Evolutionary conservation across 1,140 invertebrate species (phyloP).

Genomic region (Dryas iulia): DNA sequence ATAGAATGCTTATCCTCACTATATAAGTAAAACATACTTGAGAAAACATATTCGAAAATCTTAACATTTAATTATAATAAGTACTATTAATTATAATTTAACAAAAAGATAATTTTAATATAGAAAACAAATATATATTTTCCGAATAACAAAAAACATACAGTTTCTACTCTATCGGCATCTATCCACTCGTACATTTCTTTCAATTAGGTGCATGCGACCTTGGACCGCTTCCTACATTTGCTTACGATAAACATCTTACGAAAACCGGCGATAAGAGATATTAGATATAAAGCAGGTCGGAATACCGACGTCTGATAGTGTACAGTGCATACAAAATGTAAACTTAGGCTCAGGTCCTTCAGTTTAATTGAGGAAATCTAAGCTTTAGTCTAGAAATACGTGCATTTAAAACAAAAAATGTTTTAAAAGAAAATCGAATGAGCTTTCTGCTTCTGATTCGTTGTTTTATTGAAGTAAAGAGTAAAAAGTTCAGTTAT

Average conservation of each 20-base stretch:
- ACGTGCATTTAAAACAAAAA: not conserved
- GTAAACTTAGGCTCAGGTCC: not conserved
- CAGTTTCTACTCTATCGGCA: not conserved
- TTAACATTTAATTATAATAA: no score
- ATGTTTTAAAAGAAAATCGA: not conserved
- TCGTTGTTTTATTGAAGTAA: not conserved
- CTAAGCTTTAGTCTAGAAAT: not conserved
- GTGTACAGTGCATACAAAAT: conserved; percentile 6
- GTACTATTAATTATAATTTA: not conserved
- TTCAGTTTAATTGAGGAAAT: not conserved
- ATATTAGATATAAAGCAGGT: conserved; percentile 17
- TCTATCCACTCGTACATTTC: conserved; percentile 34
- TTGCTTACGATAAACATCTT: conserved; percentile 25
- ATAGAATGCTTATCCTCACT: no score
- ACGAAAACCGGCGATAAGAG: conserved; percentile 12
- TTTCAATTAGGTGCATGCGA: conserved; percentile 38
- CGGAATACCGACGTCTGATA: conserved; percentile 10
- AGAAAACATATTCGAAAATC: no score
- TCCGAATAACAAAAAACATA: not conserved
- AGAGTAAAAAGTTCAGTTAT: no score
- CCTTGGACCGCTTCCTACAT: conserved; percentile 32
- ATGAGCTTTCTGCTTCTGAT: not conserved
- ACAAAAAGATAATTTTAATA: not conserved
- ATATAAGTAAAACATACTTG: no score
- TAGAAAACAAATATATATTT: not conserved